These are phyloP conservation scores for Festucalex cinctus DNA, from an alignment of 2,113 vertebrate species.

Conservation along the genomic window DNA sequence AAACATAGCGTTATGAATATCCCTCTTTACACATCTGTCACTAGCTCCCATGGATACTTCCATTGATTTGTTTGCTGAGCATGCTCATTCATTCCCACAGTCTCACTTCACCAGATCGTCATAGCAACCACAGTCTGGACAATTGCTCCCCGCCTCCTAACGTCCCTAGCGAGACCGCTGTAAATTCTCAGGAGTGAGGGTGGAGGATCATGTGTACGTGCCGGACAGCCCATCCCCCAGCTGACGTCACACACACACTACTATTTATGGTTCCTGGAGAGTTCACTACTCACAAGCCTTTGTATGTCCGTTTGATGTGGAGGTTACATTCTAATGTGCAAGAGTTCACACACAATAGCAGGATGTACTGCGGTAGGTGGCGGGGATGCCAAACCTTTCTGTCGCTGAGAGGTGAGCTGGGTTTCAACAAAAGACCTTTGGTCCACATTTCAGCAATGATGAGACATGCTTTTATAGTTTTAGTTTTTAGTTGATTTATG, in stretches of 20 bases:
- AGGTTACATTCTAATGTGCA: not conserved
- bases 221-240: not conserved
- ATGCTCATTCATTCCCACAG: not conserved
- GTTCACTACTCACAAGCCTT: constrained; percentile 2
- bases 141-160: not conserved
- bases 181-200: not conserved
- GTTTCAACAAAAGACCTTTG: not conserved
- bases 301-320: constrained; percentile 19
- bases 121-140: constrained; percentile 29
- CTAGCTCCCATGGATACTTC: not conserved
- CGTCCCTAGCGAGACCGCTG: not conserved
- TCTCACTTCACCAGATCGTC: constrained; percentile 11
- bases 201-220: not conserved
- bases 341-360: constrained; percentile 15
- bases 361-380: not conserved
- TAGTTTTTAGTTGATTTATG: not conserved
- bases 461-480: not conserved
- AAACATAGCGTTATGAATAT: not conserved
- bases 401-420: constrained; percentile 7
- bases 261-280: constrained; percentile 36
- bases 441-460: not conserved
- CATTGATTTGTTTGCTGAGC: not conserved
- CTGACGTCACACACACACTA: constrained; percentile 12
- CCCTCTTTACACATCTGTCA: not conserved
- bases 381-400: constrained; percentile 15